phyloP scores from a whole-genome alignment of 2,888 invertebrate species.

The Conops quadrifasciatus region DNA sequence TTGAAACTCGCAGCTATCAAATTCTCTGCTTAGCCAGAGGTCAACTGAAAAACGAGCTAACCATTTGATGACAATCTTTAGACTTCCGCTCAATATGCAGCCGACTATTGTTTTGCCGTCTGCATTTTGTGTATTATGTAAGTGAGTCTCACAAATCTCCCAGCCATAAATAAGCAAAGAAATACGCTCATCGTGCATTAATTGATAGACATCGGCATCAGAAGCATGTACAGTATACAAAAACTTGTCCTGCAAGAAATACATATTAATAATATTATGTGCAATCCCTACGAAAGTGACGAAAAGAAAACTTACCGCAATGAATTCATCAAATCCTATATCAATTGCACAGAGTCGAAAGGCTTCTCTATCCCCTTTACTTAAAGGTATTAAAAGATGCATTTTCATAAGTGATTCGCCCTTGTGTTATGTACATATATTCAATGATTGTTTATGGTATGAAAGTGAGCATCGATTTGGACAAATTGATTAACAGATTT shows the following conservation, averaged over 20 bases:
- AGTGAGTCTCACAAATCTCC: conserved; percentile 51
- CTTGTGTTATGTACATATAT: neutral
- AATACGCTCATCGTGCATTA: conserved; percentile 53
- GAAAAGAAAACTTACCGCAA: conserved; percentile 49
- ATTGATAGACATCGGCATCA: conserved; percentile 54
- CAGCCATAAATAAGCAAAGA: conserved; percentile 54
- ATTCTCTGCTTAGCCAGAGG: conserved; percentile 57
- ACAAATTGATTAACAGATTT: neutral
- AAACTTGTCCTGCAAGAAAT: conserved; percentile 47
- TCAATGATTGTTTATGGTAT: conserved; percentile 14
- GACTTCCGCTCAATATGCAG: conserved; percentile 38
- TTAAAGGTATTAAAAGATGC: conserved; percentile 54
- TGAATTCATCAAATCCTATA: conserved; percentile 55
- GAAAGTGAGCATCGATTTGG: conserved; percentile 13
- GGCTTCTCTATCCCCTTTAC: conserved; percentile 47
- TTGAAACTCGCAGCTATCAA: conserved; percentile 47
- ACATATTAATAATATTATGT: neutral
- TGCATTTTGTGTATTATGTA: conserved; percentile 36
- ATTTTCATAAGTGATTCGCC: conserved; percentile 39
- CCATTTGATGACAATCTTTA: conserved; percentile 48
- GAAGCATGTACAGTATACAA: conserved; percentile 48
- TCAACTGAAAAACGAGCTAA: conserved; percentile 54
- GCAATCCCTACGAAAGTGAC: neutral
- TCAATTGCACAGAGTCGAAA: conserved; percentile 50
- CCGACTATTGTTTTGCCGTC: conserved; percentile 30